Evolutionary conservation across 2,797 vertebrate species (phyloP).

Genomic region (Gila robusta): DNA sequence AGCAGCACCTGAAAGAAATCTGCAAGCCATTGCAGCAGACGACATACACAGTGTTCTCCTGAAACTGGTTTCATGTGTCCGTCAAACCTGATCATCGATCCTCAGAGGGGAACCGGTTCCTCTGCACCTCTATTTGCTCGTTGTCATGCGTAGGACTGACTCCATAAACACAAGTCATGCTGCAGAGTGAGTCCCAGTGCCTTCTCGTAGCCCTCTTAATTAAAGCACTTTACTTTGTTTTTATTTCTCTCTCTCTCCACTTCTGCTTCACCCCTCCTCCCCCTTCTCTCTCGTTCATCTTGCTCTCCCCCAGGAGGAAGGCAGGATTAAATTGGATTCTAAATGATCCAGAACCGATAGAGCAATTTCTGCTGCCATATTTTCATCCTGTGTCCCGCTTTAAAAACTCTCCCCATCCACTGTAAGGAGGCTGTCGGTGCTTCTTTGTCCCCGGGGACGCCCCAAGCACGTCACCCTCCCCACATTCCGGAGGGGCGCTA

Average conservation of each 20-base stretch:
- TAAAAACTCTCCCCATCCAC: slow-evolving; percentile 69
- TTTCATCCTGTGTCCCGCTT: slow-evolving; percentile 65
- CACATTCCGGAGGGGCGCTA: slow-evolving; percentile 63
- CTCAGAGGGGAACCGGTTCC: not conserved
- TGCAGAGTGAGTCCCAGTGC: slow-evolving; percentile 58
- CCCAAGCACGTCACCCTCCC: slow-evolving; percentile 54
- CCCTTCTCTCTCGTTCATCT: slow-evolving; percentile 27
- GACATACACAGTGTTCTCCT: not conserved
- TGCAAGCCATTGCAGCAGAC: not conserved
- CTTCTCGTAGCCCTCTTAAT: slow-evolving; percentile 76
- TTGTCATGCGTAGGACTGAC: slow-evolving; percentile 57
- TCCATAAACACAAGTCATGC: slow-evolving; percentile 65
- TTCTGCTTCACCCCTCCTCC: not conserved
- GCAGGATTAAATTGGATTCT: slow-evolving; percentile 82
- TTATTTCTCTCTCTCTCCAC: slow-evolving; percentile 56
- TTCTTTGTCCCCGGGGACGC: slow-evolving; percentile 65
- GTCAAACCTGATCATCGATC: not conserved
- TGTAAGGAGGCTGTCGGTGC: slow-evolving; percentile 70
- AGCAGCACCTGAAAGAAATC: not conserved
- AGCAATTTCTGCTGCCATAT: slow-evolving; percentile 79
- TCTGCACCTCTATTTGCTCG: not conserved
- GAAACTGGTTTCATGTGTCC: not conserved
- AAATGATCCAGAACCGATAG: slow-evolving; percentile 84
- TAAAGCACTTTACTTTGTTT: slow-evolving; percentile 80
- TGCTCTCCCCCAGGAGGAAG: slow-evolving; percentile 59